These are phyloP conservation scores for Cotesia vestalis DNA, from an alignment of 1,140 invertebrate genomes.

Conservation along the genomic window DNA sequence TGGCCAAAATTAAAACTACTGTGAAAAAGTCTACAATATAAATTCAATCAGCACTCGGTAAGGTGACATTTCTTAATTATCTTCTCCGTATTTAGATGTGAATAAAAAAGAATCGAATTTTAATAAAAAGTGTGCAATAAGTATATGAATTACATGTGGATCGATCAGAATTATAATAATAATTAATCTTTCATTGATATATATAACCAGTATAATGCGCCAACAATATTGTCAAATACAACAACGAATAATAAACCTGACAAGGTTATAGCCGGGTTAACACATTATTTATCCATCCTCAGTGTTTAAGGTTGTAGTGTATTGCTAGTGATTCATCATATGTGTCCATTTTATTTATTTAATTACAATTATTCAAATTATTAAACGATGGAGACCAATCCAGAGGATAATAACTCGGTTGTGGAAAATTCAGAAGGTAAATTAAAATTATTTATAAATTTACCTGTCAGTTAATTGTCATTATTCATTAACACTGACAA, in stretches of 20 bases:
- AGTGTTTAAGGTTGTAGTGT: not conserved
- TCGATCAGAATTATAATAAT: constrained; percentile 6
- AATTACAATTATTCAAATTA: constrained; percentile 24
- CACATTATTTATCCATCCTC: no score
- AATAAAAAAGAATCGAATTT: not conserved
- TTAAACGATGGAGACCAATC: constrained; percentile 46
- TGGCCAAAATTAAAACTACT: no score
- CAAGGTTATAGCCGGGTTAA: not conserved
- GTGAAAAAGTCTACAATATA: no score
- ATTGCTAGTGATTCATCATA: constrained; percentile 3
- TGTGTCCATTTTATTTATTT: not conserved
- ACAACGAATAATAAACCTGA: constrained; percentile 12
- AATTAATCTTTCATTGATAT: not conserved
- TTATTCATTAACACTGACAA: not conserved
- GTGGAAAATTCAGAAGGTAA: constrained; percentile 45
- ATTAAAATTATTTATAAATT: constrained; percentile 3
- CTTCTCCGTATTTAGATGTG: no score
- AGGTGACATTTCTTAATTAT: no score
- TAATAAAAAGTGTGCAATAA: not conserved
- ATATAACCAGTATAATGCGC: constrained; percentile 2
- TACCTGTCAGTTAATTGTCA: constrained; percentile 5
- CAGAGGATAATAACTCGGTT: constrained; percentile 36
- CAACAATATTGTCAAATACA: not conserved
- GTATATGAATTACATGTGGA: not conserved
- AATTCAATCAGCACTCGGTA: no score